A percentile compares a stretch with the other conserved stretches of the same genome.
These are phyloP conservation scores for Bubo scandiacus DNA, from an alignment of 2,113 vertebrate species.

Conservation along the genomic window DNA sequence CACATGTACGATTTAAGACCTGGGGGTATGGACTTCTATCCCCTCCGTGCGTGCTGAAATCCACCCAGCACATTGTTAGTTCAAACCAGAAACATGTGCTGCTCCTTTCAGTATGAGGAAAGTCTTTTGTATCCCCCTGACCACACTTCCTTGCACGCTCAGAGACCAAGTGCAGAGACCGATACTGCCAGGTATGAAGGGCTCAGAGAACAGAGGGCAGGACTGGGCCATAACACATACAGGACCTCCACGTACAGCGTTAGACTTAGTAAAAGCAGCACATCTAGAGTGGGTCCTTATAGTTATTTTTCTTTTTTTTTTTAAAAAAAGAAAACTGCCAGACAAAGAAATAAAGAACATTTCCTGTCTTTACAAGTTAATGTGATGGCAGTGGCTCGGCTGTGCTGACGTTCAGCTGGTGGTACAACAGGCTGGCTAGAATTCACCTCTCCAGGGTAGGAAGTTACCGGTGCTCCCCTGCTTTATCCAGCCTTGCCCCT, in stretches of 20 bases:
- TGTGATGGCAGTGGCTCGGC: neutral
- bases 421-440: neutral
- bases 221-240: neutral
- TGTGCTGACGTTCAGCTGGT: neutral
- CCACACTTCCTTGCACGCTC: fast-evolving
- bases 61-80: neutral
- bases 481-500: neutral
- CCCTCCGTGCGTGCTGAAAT: neutral
- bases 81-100: neutral
- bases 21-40: neutral
- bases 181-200: neutral
- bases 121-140: neutral
- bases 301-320: neutral
- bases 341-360: neutral
- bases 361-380: neutral
- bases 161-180: neutral
- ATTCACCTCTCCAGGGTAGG: neutral
- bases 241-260: neutral
- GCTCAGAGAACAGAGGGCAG: neutral
- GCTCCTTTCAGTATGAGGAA: neutral
- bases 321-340: neutral
- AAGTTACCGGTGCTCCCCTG: neutral
- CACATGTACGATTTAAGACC: fast-evolving
- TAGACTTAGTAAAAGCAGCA: neutral
- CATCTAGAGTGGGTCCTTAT: neutral